phyloP scores from a whole-genome alignment of 1,140 invertebrate genomes.

The Trachymyrmex cornetzi region DNA sequence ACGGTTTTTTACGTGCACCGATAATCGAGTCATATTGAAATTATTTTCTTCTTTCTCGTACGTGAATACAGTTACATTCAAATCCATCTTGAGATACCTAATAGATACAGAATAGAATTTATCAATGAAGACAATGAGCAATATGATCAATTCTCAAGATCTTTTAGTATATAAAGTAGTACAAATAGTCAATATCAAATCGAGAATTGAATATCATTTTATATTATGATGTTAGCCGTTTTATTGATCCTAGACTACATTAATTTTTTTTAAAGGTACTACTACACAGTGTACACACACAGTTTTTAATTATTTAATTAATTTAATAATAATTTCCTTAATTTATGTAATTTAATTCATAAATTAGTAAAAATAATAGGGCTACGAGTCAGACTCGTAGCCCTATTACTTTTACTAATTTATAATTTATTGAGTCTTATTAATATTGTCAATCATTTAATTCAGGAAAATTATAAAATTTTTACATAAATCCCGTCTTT shows the following conservation, averaged over 20 bases:
- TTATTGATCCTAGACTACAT: background rate
- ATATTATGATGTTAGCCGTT: background rate
- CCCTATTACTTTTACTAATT: too few relatives aligned
- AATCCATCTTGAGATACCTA: constrained; percentile 83
- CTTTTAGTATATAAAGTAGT: background rate
- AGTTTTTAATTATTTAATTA: background rate
- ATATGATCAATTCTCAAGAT: background rate
- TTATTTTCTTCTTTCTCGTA: too few relatives aligned
- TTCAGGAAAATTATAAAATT: background rate
- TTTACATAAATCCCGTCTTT: background rate
- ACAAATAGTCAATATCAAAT: background rate
- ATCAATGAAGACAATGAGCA: background rate
- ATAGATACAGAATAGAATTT: constrained; percentile 55
- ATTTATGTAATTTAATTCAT: background rate
- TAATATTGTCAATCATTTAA: too few relatives aligned
- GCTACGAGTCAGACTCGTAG: too few relatives aligned
- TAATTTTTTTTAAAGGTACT: background rate
- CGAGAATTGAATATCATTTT: background rate
- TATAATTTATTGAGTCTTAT: too few relatives aligned
- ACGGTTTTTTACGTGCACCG: constrained; percentile 82
- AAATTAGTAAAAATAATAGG: too few relatives aligned
- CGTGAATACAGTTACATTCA: constrained; percentile 69
- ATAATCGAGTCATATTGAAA: too few relatives aligned
- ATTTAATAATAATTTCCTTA: background rate
- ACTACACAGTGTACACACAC: background rate